Base-by-base conservation (phyloP, 1,140 invertebrate genomes). In the Geopemphigus sp. region DNA sequence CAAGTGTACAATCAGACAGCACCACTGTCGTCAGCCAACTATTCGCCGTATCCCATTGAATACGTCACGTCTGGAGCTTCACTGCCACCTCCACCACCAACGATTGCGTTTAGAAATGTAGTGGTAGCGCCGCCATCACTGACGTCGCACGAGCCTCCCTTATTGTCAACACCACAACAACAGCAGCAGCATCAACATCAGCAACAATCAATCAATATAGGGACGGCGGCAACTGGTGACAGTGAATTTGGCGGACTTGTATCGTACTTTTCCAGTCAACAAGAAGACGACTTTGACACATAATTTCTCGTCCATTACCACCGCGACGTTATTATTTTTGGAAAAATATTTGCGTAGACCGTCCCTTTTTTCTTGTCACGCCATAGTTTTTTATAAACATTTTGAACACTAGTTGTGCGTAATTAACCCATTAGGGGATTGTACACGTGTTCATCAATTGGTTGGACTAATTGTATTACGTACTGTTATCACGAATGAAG, bases 191-290 rank as follows among this genome's bases (percentile, higher is more conserved):
- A 29, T 3, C 32, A 39, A 8, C 32, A 39, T 5, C 47, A 50
- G 47, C 47, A 39, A 8, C 32, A 39, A 29, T 39, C 32, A 8
- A 39, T 39, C 32, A 8, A 3, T 12, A 12, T 12, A 12, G 47
- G 47, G 14, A 22, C 24, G 5, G 5, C 26, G 0, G 17, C 10
- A 0, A 22, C 15, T 0, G 68, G 61, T 5, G 64, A 82, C 64
- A 88, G 92, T 47, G 92, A 92, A 83, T 94, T 93, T 85, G 92
- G 92, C n/a, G 92, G 92, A 19, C 87, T 94, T 80, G 92, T 94
- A n/a, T 94, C 92, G 81, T 94, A 94, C 85, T 94, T 94, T 86
- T 94, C 92, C 81, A 93, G 92, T 85, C 92, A 94, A 85, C 87
- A 90, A 81, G 92, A 93, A 84, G 92, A 93, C 57, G 82, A 83